Evolutionary conservation across 2,797 vertebrate genomes (phyloP).

Genomic region (Lepus oiostolus): DNA sequence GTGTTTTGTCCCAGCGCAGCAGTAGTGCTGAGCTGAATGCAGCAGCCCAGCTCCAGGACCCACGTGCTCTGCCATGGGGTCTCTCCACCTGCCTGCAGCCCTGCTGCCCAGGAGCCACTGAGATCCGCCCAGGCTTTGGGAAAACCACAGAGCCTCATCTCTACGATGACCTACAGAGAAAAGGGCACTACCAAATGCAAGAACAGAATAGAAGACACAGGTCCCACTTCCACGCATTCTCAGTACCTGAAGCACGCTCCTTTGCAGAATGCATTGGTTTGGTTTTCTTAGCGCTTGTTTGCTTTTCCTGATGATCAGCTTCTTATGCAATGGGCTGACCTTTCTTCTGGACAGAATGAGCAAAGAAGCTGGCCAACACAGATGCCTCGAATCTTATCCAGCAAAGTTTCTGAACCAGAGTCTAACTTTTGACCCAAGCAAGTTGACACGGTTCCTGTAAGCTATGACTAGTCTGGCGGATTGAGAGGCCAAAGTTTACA

Average conservation of each 20-base stretch:
- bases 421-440: background rate
- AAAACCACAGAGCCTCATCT: background rate
- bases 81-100: background rate
- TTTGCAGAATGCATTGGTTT: background rate
- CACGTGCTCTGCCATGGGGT: fast-evolving
- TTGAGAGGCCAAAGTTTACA: background rate
- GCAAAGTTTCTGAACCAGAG: conserved; percentile 62
- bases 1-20: background rate
- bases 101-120: background rate
- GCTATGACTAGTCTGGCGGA: background rate
- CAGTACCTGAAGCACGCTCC: background rate
- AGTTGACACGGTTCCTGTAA: background rate
- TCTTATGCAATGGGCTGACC: background rate
- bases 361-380: background rate
- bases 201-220: background rate
- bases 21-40: background rate
- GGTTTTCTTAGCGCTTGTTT: background rate
- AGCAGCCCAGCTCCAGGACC: background rate
- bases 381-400: background rate
- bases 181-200: background rate
- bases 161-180: background rate
- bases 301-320: conserved; percentile 23
- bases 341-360: conserved; percentile 56
- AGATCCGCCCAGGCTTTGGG: too few species aligned
- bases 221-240: background rate